Base-by-base conservation (phyloP, 1,140 invertebrate genomes). In the Dolichoris vasculosae region DNA sequence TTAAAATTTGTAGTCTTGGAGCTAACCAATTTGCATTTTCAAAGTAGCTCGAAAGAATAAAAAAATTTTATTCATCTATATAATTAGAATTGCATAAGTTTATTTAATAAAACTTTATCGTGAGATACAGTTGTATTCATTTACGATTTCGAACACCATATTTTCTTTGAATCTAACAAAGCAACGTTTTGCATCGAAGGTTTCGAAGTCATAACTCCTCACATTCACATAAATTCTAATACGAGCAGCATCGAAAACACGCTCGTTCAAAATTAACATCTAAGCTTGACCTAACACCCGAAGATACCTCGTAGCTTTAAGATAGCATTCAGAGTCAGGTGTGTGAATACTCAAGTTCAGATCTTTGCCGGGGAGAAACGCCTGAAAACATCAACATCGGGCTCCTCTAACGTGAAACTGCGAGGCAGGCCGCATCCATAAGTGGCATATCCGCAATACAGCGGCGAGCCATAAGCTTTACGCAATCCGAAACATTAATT, bases 401-500 rank as follows among this genome's bases (percentile, higher is more conserved):
- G n/a, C n/a, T n/a, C n/a, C n/a, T n/a, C n/a, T n/a, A n/a, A n/a
- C n/a, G 64, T 1, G 64, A 26, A n/a, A 3, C 3, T 69, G 64
- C 26, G 63, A 30, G 6, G 63, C 63, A n/a, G 3, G 35, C 51
- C n/a, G 87, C 86, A 90, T 90, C 92, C 91, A 92, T 92, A 92
- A 91, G 91, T 91, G 91, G 88, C 89, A 91, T 92, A 89, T 89
- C 20, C 6, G 64, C 46, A 11, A 15, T 26, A 51, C 20, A 11
- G 26, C 20, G 38, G 32, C 26, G 43, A 0, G 23, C 75, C 40
- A 86, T 64, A 69, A 85, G 90, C 90, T 91, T 92, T 90, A 90
- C 90, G 91, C 92, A 92, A 92, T 92, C 91, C 89, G 90, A 91
- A 91, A 91, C 91, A 92, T 92, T 92, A 92, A 92, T 92, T 92